These are phyloP conservation scores for Malacosoma neustria DNA, from an alignment of 2,888 invertebrate species.

Conservation along the genomic window DNA sequence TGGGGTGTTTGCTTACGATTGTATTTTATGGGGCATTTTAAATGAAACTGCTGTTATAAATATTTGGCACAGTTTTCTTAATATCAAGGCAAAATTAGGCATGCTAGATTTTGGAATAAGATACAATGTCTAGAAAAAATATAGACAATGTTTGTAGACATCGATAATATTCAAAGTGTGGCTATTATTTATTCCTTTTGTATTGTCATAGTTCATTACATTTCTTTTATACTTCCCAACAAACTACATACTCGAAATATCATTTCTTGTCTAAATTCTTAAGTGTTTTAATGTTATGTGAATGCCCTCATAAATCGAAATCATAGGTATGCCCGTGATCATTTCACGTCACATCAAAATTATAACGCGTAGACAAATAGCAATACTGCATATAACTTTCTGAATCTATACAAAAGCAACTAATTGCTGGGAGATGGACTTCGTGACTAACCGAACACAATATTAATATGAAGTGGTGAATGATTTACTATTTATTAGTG, in stretches of 20 bases:
- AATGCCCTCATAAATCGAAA: neutral
- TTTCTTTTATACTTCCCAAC: too few species aligned
- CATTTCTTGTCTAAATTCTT: neutral
- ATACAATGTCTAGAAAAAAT: too few species aligned
- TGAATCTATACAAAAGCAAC: conserved; percentile 52
- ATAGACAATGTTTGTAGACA: too few species aligned
- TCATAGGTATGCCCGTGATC: conserved; percentile 38
- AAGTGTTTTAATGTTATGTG: neutral
- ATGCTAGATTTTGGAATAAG: too few species aligned
- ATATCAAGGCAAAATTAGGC: too few species aligned
- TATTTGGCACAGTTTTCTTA: too few species aligned
- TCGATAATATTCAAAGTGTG: too few species aligned
- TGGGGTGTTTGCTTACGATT: conserved; percentile 1
- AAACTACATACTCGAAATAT: too few species aligned
- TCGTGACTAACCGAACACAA: conserved; percentile 49
- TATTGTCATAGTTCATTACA: too few species aligned
- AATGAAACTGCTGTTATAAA: too few species aligned
- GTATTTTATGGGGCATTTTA: too few species aligned
- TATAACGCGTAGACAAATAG: conserved; percentile 42
- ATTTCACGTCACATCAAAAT: conserved; percentile 30
- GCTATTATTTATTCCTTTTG: too few species aligned
- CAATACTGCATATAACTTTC: conserved; percentile 65
- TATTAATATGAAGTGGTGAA: conserved; percentile 19
- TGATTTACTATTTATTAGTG: conserved; percentile 3
- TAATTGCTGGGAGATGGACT: conserved; percentile 64